phyloP scores from a whole-genome alignment of 2,113 vertebrate species.

The Sclerurus mexicanus region DNA sequence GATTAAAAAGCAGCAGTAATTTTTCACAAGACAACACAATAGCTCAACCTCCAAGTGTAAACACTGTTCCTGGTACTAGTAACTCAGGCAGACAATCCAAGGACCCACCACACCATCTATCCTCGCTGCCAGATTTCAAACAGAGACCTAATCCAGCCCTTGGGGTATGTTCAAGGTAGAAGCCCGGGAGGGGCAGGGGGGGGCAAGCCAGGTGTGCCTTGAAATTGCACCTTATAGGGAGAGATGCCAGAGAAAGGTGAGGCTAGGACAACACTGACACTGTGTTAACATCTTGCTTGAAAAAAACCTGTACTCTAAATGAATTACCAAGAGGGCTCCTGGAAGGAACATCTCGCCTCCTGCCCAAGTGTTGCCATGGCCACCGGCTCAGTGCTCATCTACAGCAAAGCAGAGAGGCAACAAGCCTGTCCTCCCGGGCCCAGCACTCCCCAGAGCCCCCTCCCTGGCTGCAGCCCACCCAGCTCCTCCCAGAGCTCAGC shows the following conservation, averaged over 20 bases:
- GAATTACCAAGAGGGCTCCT: not conserved
- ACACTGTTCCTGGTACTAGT: not conserved
- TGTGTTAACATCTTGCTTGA: not conserved
- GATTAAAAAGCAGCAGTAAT: not conserved
- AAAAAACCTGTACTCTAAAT: not conserved
- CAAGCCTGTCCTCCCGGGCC: not conserved
- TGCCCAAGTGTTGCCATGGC: constrained; percentile 38
- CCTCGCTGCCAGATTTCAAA: not conserved
- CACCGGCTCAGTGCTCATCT: constrained; percentile 19
- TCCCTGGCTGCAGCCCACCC: not conserved
- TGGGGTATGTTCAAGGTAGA: not conserved
- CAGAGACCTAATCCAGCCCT: not conserved
- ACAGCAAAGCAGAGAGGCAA: not conserved
- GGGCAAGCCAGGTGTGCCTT: not conserved
- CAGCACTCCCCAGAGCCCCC: not conserved
- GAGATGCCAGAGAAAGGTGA: not conserved
- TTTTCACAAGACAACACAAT: not conserved
- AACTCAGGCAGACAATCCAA: not conserved
- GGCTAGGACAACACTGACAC: not conserved
- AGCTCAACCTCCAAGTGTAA: not conserved
- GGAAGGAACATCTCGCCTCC: constrained; percentile 16
- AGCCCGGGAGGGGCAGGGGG: not conserved
- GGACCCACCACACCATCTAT: not conserved
- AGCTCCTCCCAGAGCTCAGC: not conserved
- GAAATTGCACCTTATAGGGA: not conserved